A percentile compares a stretch with the other conserved stretches of the same genome.
Conservation (phyloP, 2,797 vertebrate species). For the Paramormyrops hopkinsi region DNA sequence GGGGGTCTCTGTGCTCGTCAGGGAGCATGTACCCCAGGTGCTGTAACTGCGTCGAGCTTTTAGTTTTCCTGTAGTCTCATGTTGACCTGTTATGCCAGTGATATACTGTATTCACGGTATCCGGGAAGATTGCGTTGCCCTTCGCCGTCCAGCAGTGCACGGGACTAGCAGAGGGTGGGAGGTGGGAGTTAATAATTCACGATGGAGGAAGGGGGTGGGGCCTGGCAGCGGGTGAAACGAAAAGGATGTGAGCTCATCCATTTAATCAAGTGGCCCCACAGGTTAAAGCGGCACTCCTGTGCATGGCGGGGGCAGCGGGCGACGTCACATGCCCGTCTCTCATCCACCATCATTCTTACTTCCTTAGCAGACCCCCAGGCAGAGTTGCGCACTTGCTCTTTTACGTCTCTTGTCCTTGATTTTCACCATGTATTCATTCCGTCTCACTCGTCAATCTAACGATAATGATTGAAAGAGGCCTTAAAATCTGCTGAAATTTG, state of each 20-base stretch:
- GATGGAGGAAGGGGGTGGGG: slow-evolving; percentile 30
- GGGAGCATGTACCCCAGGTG: background rate
- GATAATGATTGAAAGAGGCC: no score
- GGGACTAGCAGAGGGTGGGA: background rate
- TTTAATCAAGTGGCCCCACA: slow-evolving; percentile 57
- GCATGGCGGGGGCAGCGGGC: slow-evolving; percentile 29
- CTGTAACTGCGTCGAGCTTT: background rate
- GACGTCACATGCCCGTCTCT: slow-evolving; percentile 30
- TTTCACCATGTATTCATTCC: background rate
- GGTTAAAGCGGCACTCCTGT: slow-evolving; percentile 48
- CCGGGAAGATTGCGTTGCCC: background rate
- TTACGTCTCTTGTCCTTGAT: slow-evolving; percentile 12
- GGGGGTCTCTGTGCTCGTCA: background rate
- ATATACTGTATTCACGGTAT: background rate
- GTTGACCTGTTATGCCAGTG: background rate
- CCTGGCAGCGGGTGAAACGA: slow-evolving; percentile 31
- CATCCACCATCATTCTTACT: slow-evolving; percentile 58
- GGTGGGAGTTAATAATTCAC: slow-evolving; percentile 57
- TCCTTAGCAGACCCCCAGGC: slow-evolving; percentile 47
- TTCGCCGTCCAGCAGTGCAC: background rate
- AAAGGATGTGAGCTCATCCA: slow-evolving; percentile 53
- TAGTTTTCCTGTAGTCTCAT: background rate
- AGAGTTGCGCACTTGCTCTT: slow-evolving; percentile 40
- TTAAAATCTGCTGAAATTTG: background rate
- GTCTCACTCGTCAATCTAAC: background rate